A percentile compares a stretch with the other conserved stretches of the same genome.
These are phyloP conservation scores for Himalopsyche japonica DNA, from an alignment of 2,888 invertebrate genomes.

Conservation along the genomic window DNA sequence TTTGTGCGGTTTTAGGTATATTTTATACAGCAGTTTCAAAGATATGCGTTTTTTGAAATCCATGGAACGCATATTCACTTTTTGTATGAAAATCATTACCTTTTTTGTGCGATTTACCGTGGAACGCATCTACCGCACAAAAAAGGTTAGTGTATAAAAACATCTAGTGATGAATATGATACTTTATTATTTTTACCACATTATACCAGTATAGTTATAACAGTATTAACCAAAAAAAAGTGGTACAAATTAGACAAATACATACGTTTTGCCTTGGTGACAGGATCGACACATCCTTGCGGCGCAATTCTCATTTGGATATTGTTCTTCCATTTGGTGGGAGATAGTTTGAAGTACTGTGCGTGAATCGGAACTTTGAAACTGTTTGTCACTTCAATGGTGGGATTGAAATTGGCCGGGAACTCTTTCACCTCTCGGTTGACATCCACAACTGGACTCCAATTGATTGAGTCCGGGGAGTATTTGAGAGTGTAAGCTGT, in stretches of 20 bases:
- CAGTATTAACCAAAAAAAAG: no score
- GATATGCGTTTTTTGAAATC: no score
- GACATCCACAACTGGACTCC: conserved; percentile 69
- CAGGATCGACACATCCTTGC: conserved; percentile 64
- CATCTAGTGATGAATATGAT: no score
- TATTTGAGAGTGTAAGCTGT: conserved; percentile 73
- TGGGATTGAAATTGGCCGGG: conserved; percentile 72
- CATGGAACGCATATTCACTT: no score
- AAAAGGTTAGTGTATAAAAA: no score
- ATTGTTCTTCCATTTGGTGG: conserved; percentile 71
- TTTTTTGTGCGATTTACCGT: no score
- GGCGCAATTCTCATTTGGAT: conserved; percentile 78
- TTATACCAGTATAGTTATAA: no score
- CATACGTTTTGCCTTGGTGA: not conserved
- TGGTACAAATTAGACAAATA: not conserved
- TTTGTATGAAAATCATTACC: no score
- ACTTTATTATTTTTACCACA: no score
- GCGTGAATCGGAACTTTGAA: conserved; percentile 76
- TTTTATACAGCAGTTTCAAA: no score
- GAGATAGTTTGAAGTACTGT: conserved; percentile 71
- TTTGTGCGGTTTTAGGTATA: no score
- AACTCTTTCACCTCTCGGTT: conserved; percentile 64
- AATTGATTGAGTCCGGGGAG: conserved; percentile 70
- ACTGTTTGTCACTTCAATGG: conserved; percentile 63
- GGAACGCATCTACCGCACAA: no score